phyloP scores from a whole-genome alignment of 2,113 vertebrate genomes.

The Alethe diademata region DNA sequence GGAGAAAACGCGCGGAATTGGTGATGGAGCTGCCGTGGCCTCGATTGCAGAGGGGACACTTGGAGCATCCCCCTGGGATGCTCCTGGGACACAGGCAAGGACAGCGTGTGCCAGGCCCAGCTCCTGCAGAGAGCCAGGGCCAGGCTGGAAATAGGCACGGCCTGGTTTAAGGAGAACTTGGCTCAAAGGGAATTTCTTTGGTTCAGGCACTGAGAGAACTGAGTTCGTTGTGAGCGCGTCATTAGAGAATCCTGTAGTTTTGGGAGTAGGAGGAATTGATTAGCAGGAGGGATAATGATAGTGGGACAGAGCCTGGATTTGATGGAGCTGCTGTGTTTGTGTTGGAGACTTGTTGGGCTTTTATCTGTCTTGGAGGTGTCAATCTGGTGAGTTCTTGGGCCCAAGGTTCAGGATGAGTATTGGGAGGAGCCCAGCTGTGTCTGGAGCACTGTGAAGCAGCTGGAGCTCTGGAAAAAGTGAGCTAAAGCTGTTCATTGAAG shows the following conservation, averaged over 20 bases:
- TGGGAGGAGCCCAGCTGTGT: neutral
- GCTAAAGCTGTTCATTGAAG: neutral
- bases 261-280: neutral
- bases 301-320: neutral
- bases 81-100: neutral
- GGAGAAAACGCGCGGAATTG: accelerated
- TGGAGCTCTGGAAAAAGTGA: neutral
- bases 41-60: neutral
- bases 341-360: neutral
- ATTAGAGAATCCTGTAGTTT: neutral
- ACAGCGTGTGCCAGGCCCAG: neutral
- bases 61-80: neutral
- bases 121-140: neutral
- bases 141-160: neutral
- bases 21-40: neutral
- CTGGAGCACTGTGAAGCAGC: neutral
- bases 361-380: neutral
- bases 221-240: neutral
- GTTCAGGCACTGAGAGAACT: neutral
- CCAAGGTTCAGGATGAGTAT: neutral
- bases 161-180: neutral
- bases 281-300: neutral
- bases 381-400: no score
- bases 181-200: neutral
- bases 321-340: neutral